A percentile compares a stretch with the other conserved stretches of the same genome.
These are phyloP conservation scores for Camelus bactrianus DNA, from an alignment of 2,113 vertebrate genomes.

Conservation along the genomic window DNA sequence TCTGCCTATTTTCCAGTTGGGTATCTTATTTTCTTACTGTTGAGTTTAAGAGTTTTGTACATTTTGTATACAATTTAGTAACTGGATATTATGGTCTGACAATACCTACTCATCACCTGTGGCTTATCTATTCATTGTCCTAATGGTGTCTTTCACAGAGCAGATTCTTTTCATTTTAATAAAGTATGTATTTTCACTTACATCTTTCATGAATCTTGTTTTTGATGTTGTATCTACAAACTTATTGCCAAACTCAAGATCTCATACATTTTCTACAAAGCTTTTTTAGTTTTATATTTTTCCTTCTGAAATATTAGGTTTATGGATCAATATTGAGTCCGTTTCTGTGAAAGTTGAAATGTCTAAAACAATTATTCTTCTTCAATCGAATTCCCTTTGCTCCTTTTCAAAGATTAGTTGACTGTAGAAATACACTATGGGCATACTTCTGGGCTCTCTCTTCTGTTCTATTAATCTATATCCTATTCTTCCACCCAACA, in stretches of 20 bases:
- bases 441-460: no score
- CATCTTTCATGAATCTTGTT: background rate
- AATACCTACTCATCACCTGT: background rate
- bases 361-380: background rate
- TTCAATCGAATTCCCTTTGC: background rate
- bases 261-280: background rate
- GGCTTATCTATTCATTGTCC: background rate
- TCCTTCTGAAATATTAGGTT: background rate
- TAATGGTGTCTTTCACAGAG: background rate
- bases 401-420: background rate
- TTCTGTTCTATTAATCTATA: background rate
- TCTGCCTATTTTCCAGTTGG: background rate
- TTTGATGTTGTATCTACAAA: background rate
- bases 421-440: background rate
- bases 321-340: background rate
- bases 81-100: background rate
- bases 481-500: background rate
- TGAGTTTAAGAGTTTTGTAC: background rate
- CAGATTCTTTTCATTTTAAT: background rate
- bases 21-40: background rate
- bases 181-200: background rate
- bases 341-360: background rate
- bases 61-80: background rate
- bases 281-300: background rate
- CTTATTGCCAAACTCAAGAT: background rate